Conservation (phyloP, 2,797 vertebrate genomes). For the Synaphobranchus kaupii region DNA sequence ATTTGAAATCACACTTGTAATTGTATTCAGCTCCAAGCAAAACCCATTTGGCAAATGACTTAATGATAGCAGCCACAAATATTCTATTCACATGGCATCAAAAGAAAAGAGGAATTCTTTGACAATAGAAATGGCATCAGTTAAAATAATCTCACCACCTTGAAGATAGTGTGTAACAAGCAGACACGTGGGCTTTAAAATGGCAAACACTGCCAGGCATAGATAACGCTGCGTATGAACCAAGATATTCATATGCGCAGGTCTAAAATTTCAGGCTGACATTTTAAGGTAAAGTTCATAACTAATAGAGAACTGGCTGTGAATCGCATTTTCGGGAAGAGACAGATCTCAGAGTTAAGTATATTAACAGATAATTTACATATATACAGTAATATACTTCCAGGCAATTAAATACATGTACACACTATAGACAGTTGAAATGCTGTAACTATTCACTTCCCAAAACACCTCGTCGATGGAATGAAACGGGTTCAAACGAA, state of each 20-base stretch:
- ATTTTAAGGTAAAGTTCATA: conserved; percentile 1
- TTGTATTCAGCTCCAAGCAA: background rate
- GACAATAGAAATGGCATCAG: background rate
- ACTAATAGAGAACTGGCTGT: background rate
- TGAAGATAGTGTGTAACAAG: background rate
- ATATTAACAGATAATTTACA: background rate
- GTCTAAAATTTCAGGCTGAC: background rate
- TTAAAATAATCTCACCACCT: background rate
- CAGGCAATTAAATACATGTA: background rate
- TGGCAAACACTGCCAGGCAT: background rate
- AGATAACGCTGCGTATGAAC: background rate
- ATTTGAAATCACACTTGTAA: background rate
- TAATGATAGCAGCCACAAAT: background rate
- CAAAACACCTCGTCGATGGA: background rate
- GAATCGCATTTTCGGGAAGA: background rate
- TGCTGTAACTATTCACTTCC: background rate
- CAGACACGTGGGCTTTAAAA: background rate
- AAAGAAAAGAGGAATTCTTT: background rate
- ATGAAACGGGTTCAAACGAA: background rate
- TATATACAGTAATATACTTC: background rate
- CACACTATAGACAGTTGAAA: background rate
- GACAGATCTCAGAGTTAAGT: background rate
- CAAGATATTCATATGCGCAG: background rate
- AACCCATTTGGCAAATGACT: background rate
- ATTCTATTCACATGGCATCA: conserved; percentile 11